Evolutionary conservation across 2,888 invertebrate species (phyloP), one percentile per base, ranked within the genome.

Genomic region (Lypha dubia): DNA sequence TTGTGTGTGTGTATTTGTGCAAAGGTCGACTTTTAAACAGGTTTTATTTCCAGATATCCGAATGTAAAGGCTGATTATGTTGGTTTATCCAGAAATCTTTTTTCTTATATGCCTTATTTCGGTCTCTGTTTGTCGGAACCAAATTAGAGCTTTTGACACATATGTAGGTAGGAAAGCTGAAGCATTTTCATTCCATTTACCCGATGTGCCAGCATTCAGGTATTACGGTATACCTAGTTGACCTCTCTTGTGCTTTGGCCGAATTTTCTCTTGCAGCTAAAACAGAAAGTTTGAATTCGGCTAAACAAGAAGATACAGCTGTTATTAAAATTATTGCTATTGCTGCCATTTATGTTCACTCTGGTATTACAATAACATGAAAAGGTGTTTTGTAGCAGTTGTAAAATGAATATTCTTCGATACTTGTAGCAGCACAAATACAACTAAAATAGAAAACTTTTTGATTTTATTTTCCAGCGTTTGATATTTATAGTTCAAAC

Each of bases 321-420:
- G 32, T 71, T 71, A 63, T 58, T 60, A 22, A 56, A 56, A 20
- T 56, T 56, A 56, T 46, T 75, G 76, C 24, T 65, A 22, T 35
- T 68, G 32, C 17, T 58, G 35, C 22, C 56, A 49, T 46, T 32
- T 65, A 9, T 71, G 41, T 60, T 58, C 49, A n/a, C 46, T 58
- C 17, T 53, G 51, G 56, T 41, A 28, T 11, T 38, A 22, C 41
- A 63, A 65, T 46, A 73, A 41, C 17, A 41, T 62, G 56, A 74
- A 79, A 79, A 79, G 65, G 75, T 75, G 79, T 79, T 74, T 79
- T 67, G 49, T 38, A 38, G 6, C 15, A 76, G 49, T 58, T 60
- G 70, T 49, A 22, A 71, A 71, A 28, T 70, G 56, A 62, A 65
- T 22, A 63, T 24, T 56, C 32, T 11, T 44, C 35, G 41, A 28